These are phyloP conservation scores for Hetaerina titia DNA, from an alignment of 2,888 invertebrate genomes.

Conservation along the genomic window DNA sequence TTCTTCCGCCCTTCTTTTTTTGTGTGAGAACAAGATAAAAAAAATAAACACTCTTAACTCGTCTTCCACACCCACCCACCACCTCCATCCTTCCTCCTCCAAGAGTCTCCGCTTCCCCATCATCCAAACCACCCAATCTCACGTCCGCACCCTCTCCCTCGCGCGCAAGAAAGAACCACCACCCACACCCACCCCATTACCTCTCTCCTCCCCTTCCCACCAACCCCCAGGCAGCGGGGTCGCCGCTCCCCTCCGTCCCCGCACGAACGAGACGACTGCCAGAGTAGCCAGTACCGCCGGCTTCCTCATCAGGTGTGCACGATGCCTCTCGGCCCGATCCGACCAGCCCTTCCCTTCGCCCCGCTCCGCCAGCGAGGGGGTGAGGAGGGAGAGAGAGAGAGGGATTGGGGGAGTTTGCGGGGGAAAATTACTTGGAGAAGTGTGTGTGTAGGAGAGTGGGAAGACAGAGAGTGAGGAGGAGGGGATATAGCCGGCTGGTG, in stretches of 20 bases:
- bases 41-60: background rate
- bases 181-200: background rate
- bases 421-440: background rate
- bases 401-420: background rate
- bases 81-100: too few species aligned
- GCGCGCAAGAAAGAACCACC: background rate
- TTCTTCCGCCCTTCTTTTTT: background rate
- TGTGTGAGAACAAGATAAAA: background rate
- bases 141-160: background rate
- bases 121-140: background rate
- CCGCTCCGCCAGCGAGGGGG: background rate
- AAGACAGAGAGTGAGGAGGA: background rate
- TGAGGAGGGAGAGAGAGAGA: background rate
- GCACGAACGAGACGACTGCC: background rate
- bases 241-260: background rate
- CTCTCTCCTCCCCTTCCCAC: background rate
- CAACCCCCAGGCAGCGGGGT: background rate
- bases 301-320: slow-evolving; percentile 65
- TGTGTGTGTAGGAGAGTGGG: background rate
- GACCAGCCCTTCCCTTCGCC: background rate
- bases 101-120: too few species aligned
- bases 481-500: too few species aligned
- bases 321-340: background rate
- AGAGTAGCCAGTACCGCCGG: background rate
- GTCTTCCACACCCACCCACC: background rate